Evolutionary conservation across 1,140 invertebrate genomes (phyloP).

Genomic region (Octopus bimaculoides): DNA sequence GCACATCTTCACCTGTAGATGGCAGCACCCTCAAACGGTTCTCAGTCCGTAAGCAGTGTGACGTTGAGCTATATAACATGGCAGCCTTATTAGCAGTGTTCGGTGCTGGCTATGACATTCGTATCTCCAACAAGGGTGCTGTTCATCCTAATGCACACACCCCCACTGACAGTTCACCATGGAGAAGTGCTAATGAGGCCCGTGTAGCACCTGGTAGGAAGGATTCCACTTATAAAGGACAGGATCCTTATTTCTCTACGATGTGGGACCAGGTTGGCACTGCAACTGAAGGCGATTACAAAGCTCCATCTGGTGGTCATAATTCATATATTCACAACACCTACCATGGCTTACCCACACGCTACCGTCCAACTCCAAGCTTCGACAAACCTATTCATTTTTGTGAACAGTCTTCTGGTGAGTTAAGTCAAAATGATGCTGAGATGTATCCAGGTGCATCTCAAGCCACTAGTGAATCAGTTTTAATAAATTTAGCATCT

Average conservation of each 20-base stretch:
- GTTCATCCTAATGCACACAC: conserved; percentile 71
- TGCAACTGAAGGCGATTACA: conserved; percentile 45
- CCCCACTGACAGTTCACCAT: conserved; percentile 12
- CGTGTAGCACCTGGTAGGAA: conserved; percentile 35
- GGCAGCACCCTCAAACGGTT: conserved; percentile 24
- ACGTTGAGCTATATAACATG: conserved; percentile 84
- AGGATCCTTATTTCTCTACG: conserved; percentile 56
- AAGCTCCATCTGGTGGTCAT: conserved; percentile 52
- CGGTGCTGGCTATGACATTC: conserved; percentile 85
- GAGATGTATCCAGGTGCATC: not conserved
- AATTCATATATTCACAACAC: conserved; percentile 71
- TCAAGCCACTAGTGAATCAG: conserved; percentile 12
- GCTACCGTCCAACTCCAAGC: conserved; percentile 66
- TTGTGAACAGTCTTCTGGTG: conserved; percentile 7
- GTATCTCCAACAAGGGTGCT: conserved; percentile 75
- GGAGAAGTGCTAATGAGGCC: conserved; percentile 33
- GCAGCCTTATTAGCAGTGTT: conserved; percentile 84
- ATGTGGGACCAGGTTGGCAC: conserved; percentile 51
- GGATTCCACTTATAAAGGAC: conserved; percentile 46
- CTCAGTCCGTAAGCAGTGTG: conserved; percentile 64
- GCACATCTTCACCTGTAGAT: not conserved
- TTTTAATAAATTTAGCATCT: not conserved
- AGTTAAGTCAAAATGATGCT: not conserved
- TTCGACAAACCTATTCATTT: conserved; percentile 52
- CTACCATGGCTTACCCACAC: conserved; percentile 77